A percentile compares a stretch with the other conserved stretches of the same genome.
Conservation (phyloP, 1,140 invertebrate species). For the Leptopilina clavipes region DNA sequence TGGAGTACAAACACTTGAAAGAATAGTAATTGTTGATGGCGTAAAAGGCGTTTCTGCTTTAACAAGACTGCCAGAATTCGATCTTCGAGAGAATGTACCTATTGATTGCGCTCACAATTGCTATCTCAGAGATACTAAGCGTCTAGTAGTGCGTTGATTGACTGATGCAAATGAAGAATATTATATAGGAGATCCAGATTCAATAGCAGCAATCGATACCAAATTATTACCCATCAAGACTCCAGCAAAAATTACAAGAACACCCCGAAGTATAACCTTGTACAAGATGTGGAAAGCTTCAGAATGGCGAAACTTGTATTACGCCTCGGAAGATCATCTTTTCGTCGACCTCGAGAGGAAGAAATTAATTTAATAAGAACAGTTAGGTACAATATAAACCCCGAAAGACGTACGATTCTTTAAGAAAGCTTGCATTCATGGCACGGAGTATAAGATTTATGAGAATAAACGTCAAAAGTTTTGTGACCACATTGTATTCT, state of each 20-base stretch:
- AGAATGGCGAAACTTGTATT: no score
- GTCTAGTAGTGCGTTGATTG: not conserved
- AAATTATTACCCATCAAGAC: constrained; percentile 32
- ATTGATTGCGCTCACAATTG: constrained; percentile 34
- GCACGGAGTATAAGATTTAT: not conserved
- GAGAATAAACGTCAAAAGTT: not conserved
- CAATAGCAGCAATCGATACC: constrained; percentile 17
- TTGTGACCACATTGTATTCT: not conserved
- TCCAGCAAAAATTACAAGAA: constrained; percentile 33
- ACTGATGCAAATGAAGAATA: constrained; percentile 5
- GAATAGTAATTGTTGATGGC: not conserved
- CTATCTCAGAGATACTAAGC: constrained; percentile 18
- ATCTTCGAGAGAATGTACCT: constrained; percentile 15
- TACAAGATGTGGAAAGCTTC: constrained; percentile 38
- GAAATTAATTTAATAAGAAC: not conserved
- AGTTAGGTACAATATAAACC: not conserved
- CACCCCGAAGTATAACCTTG: not conserved
- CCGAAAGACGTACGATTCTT: not conserved
- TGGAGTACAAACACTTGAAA: constrained; percentile 1
- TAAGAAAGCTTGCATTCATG: not conserved
- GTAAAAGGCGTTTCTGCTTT: constrained; percentile 37
- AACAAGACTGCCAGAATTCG: constrained; percentile 17
- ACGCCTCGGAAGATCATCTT: not conserved
- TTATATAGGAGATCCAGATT: constrained; percentile 25
- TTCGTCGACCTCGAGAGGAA: not conserved